phyloP scores from a whole-genome alignment of 2,113 vertebrate species.

The Micromys minutus region DNA sequence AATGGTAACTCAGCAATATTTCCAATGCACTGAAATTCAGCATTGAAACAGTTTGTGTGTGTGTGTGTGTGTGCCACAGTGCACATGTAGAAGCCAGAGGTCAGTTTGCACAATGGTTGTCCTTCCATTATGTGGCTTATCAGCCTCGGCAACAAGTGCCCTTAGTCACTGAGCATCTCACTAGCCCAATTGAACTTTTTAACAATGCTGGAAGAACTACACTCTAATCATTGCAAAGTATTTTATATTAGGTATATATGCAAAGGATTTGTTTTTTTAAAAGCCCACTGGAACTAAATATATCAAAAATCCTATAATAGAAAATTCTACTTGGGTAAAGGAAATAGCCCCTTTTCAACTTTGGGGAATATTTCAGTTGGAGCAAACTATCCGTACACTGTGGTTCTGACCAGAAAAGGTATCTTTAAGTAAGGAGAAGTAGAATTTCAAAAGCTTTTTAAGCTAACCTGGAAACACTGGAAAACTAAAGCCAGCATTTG shows the following conservation, averaged over 20 bases:
- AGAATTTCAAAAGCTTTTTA: conserved; percentile 7
- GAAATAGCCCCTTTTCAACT: conserved; percentile 13
- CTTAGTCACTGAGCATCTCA: background rate
- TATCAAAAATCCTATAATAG: conserved; percentile 6
- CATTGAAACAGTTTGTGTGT: background rate
- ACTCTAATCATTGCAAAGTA: background rate
- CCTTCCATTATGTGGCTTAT: background rate
- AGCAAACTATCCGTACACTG: background rate
- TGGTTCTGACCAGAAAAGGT: conserved; percentile 29
- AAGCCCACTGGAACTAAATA: background rate
- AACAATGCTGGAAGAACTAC: background rate
- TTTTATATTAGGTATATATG: conserved; percentile 18
- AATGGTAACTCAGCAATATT: background rate
- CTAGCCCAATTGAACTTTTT: background rate
- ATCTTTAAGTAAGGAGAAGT: background rate
- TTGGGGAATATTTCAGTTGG: background rate
- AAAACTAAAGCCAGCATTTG: background rate
- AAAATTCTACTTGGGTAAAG: conserved; percentile 36
- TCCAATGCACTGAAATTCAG: background rate
- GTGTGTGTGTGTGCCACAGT: background rate
- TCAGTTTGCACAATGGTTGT: background rate
- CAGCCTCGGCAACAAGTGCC: background rate
- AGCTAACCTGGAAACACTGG: background rate
- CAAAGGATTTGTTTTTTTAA: background rate
- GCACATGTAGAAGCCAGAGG: background rate